A percentile compares a stretch with the other conserved stretches of the same genome.
Conservation (phyloP, 2,113 vertebrate genomes). For the Columba janthina region DNA sequence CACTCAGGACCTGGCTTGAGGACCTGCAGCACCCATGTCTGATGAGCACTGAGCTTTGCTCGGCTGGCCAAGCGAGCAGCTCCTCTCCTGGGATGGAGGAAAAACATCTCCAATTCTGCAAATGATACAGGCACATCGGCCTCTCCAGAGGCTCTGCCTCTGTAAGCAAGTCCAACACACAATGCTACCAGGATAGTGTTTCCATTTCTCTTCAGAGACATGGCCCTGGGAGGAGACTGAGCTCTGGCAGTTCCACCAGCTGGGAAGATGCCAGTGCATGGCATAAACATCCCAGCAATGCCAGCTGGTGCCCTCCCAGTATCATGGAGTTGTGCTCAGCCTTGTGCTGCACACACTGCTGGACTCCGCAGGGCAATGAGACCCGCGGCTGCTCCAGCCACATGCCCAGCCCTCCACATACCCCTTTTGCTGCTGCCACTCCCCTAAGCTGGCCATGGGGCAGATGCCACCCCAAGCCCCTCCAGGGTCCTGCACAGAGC, state of each 20-base stretch:
- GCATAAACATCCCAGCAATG: not conserved
- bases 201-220: not conserved
- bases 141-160: not conserved
- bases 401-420: not conserved
- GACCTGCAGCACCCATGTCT: not conserved
- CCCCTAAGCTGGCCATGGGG: not conserved
- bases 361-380: not conserved
- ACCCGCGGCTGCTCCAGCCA: not conserved
- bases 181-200: not conserved
- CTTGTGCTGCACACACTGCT: not conserved
- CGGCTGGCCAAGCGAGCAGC: rapidly evolving
- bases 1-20: not conserved
- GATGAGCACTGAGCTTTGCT: not conserved
- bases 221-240: not conserved
- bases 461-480: not conserved
- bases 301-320: not conserved
- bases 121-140: not conserved
- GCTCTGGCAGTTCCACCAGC: not conserved
- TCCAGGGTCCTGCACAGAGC: not conserved
- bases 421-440: not conserved
- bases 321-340: not conserved
- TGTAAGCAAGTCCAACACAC: not conserved
- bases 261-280: rapidly evolving
- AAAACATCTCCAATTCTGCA: not conserved
- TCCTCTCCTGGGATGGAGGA: not conserved